Base-by-base conservation (phyloP, 2,888 invertebrate genomes). In the Taphrorychus bicolor region DNA sequence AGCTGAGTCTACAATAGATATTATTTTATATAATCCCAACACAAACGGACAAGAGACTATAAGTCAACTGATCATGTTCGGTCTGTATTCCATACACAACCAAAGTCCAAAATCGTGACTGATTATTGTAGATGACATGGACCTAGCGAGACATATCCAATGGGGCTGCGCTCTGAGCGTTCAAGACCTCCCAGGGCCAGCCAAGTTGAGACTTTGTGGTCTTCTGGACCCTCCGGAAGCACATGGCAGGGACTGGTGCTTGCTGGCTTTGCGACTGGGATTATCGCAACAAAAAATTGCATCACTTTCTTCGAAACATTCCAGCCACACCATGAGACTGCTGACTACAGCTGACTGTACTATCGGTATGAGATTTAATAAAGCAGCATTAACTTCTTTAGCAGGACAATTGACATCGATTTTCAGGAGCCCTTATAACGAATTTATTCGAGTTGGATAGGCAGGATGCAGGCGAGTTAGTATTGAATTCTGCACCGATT, bases 161-260 rank as follows among this genome's bases (percentile, higher is more conserved):
- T 82, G 86, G 73, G 88, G 87, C n/a, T 83, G 86, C 69, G 86
- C 87, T 67, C 80, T 89, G 53, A 85, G 85, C 65, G 84, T 89
- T 5, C 85, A 87, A 41, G 84, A 87, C 62, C 82, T 92, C 24
- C 85, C 87, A 41, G 82, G 87, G 14, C 84, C 87, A 42, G 84
- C 87, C 17, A 85, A 88, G 69, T 83, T 87, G 73, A 84, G 87
- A 77, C 79, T 93, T 61, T 89, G 91, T 72, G 85, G 87, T 69
- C 82, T 90, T 74, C 81, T 93, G 62, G 92, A 93, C 81, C 90
- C 90, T 16, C 90, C 91, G 0, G 90, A 90, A 79, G 87, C 87
- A 11, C 85, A 88, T 65, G 91, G 91, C 17, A 87, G 89, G 75
- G 92, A 93, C 78, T 93, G 93, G 93, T 87, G 92, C 77, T 85